Conservation (phyloP, 2,797 vertebrate genomes). For the Centropyge bicolor region DNA sequence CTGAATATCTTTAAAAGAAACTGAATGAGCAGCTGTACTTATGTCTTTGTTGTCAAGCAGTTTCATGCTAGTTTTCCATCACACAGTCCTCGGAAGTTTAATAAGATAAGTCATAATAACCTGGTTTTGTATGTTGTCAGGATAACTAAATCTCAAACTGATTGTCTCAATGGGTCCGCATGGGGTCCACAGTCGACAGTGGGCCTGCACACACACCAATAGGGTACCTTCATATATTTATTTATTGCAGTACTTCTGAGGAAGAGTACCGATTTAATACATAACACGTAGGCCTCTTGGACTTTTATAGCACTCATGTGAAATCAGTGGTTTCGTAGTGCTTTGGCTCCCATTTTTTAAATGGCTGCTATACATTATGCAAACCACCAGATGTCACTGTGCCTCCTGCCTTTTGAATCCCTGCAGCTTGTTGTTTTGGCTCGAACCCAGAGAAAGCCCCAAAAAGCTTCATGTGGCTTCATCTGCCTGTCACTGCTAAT, state of each 20-base stretch:
- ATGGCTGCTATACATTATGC: neutral
- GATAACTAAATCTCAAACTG: neutral
- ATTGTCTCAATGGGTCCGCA: neutral
- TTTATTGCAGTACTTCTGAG: neutral
- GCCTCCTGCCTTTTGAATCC: neutral
- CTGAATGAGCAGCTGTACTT: too few species aligned
- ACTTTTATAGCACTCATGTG: too few species aligned
- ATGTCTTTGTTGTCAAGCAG: too few species aligned
- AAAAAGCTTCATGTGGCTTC: neutral
- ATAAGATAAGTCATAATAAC: too few species aligned
- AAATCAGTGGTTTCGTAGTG: neutral
- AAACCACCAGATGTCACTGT: slow-evolving; percentile 10
- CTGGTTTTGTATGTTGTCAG: too few species aligned
- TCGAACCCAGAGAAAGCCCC: neutral
- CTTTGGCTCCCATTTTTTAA: neutral
- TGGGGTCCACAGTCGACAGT: neutral
- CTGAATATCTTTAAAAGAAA: too few species aligned
- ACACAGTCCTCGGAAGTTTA: too few species aligned
- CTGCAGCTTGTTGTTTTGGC: neutral
- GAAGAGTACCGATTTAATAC: neutral
- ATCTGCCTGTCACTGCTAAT: neutral
- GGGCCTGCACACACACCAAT: neutral
- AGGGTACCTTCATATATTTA: neutral
- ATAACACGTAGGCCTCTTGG: neutral
- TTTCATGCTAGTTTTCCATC: too few species aligned